Base-by-base conservation (phyloP, 2,113 vertebrate genomes). In the Paedocypris sp. region DNA sequence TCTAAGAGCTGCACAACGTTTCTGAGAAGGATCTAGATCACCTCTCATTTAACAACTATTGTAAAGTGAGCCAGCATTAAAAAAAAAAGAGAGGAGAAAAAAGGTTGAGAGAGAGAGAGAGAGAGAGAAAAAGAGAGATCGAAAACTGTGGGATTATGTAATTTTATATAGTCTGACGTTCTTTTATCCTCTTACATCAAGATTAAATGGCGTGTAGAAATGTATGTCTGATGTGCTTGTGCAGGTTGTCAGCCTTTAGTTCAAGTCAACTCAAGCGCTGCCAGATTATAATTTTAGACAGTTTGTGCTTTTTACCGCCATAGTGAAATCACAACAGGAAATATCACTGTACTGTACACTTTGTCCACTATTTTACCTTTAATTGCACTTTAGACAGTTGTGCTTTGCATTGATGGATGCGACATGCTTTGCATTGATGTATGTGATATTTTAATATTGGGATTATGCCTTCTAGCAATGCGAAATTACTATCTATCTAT, bases 121-220 rank as follows among this genome's bases (percentile, higher is more conserved):
- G 18, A 22, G 18, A 18, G 23, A 11, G 9, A 8, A 5, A 5
- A 12, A 6, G n/a, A 9, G 69, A 26, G 12, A 18, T 16, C 64
- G 69, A 62, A 51, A 12, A 10, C 32, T 29, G 45, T 45, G 28
- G 41, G 53, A 62, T 83, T 82, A 82, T 77, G 70, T 81, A 80
- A 83, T 75, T 67, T 46, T 69, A 73, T 64, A 60, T 68, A 33
- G n/a, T n/a, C 25, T 8, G 10, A 13, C 47, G 57, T 43, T 18
- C 50, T 39, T 46, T 82, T 75, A 82, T 84, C 80, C 78, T 82
- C 74, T 79, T 83, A 78, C 67, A 71, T 54, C 62, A 68, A 77
- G 80, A 85, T 84, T 82, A 82, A 39, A 35, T 35, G 35, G 69
- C 68, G 74, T 70, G 70, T 59, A 38, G 31, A 35, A 45, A 18